These are phyloP conservation scores for Melipona bicolor DNA, from an alignment of 2,888 invertebrate genomes.

Conservation along the genomic window DNA sequence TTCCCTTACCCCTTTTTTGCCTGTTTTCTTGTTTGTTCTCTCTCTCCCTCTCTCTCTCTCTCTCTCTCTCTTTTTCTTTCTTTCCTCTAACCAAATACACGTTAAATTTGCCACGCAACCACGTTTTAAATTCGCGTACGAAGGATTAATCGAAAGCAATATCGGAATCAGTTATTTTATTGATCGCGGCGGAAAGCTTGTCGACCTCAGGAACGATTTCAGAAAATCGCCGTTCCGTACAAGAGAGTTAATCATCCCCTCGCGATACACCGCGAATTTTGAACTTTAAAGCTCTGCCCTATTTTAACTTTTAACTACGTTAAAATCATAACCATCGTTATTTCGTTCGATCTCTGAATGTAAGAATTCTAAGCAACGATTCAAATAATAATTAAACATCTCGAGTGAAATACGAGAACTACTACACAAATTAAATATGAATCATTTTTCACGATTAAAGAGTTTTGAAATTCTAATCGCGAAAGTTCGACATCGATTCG, in stretches of 20 bases:
- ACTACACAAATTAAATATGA: no score
- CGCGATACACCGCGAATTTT: no score
- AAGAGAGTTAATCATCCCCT: neutral
- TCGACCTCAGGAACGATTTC: no score
- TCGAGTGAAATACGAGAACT: no score
- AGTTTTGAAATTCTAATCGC: no score
- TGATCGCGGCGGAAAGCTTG: neutral
- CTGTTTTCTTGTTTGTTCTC: neutral
- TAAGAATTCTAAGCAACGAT: no score
- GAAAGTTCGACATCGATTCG: no score
- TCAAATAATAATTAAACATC: no score
- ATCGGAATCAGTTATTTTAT: slow-evolving; percentile 6
- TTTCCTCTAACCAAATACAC: slow-evolving; percentile 32
- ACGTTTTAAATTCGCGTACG: slow-evolving; percentile 32
- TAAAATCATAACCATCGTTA: neutral
- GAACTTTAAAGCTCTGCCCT: no score
- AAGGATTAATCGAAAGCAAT: slow-evolving; percentile 43
- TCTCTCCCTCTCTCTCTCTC: neutral
- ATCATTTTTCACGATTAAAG: no score
- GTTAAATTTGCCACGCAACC: slow-evolving; percentile 27
- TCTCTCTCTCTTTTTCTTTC: neutral
- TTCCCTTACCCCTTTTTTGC: neutral
- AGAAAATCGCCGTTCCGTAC: neutral
- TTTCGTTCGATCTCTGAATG: no score
- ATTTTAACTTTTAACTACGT: neutral